These are phyloP conservation scores for zebrafish (Danio rerio) DNA, from an alignment of 2,113 vertebrate genomes.

Conservation along the genomic window GRCz12tu NC_133197.1:22685001-22685500, in stretches of 20 bases:
- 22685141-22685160: not conserved
- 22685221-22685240: conserved; percentile 23
- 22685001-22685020: too few species aligned
- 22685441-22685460: too few species aligned
- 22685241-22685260: not conserved
- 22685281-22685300: not conserved
- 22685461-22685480: too few species aligned
- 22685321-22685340: not conserved
- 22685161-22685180: not conserved
- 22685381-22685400: too few species aligned
- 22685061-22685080: too few species aligned
- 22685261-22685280: not conserved
- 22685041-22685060: too few species aligned
- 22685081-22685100: too few species aligned
- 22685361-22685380: not conserved
- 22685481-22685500: too few species aligned
- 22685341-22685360: not conserved
- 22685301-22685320: not conserved
- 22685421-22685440: too few species aligned
- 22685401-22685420: too few species aligned
- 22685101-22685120: too few species aligned
- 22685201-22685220: not conserved
- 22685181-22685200: not conserved
- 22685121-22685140: not conserved
- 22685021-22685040: too few species aligned